phyloP scores from a whole-genome alignment of 2,113 vertebrate genomes.

The Chloropsis hardwickii region DNA sequence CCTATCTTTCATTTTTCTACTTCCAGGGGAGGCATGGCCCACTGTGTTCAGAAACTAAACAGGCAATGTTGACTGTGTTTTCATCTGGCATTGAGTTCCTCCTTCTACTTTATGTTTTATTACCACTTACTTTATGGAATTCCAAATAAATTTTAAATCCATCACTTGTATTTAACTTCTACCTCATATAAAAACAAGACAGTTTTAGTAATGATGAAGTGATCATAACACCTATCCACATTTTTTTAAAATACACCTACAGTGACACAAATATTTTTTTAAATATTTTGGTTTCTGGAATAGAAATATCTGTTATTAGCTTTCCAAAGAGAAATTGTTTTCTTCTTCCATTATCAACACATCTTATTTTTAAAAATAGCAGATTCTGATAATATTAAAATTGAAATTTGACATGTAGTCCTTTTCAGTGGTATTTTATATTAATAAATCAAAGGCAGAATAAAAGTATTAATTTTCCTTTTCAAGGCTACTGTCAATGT shows the following conservation, averaged over 20 bases:
- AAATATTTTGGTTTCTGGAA: neutral
- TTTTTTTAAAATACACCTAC: neutral
- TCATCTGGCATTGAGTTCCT: neutral
- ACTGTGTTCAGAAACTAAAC: neutral
- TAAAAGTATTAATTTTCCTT: neutral
- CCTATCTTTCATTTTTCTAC: neutral
- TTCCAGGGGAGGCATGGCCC: neutral
- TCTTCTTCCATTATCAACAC: neutral
- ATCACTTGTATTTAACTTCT: neutral
- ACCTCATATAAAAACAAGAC: neutral
- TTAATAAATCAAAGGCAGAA: neutral
- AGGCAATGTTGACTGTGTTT: neutral
- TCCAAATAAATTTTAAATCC: neutral
- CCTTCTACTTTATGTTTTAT: neutral
- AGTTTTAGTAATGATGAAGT: neutral
- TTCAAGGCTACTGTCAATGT: neutral
- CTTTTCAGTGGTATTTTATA: neutral
- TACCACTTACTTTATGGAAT: neutral
- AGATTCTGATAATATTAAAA: neutral
- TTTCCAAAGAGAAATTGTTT: neutral
- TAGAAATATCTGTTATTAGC: neutral
- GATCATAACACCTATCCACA: neutral
- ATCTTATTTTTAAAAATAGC: neutral
- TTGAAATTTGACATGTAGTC: neutral
- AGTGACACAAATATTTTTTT: neutral